Conservation (phyloP, 1,140 invertebrate species). For the Lethocerus indicus region DNA sequence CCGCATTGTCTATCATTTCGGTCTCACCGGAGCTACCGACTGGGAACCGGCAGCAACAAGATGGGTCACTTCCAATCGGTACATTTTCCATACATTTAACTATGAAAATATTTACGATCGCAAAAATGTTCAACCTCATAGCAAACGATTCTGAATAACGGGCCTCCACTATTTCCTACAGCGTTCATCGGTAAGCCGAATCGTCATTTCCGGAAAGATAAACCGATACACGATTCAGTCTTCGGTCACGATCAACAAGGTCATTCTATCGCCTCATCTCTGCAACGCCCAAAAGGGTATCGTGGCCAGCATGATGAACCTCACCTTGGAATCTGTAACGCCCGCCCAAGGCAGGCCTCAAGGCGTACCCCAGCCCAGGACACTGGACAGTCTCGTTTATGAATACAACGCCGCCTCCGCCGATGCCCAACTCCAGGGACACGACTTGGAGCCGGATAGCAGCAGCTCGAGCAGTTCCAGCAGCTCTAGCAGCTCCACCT, state of each 20-base stretch:
- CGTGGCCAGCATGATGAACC: slow-evolving; percentile 15
- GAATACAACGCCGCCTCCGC: slow-evolving; percentile 15
- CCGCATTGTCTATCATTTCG: slow-evolving; percentile 37
- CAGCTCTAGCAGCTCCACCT: not conserved
- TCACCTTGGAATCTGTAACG: slow-evolving; percentile 17
- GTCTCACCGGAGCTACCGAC: slow-evolving; percentile 30
- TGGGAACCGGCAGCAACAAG: slow-evolving; percentile 34
- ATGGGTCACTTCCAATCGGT: slow-evolving; percentile 36
- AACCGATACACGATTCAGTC: slow-evolving; percentile 18
- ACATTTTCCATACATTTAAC: slow-evolving; percentile 16
- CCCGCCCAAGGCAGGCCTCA: slow-evolving; percentile 11
- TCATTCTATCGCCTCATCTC: slow-evolving; percentile 14
- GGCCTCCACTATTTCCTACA: slow-evolving; percentile 12
- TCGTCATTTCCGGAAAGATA: slow-evolving; percentile 19
- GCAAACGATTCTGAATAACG: not conserved
- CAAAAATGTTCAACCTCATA: not conserved
- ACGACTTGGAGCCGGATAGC: not conserved
- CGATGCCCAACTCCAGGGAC: not conserved
- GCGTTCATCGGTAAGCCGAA: slow-evolving; percentile 16
- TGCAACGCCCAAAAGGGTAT: slow-evolving; percentile 16
- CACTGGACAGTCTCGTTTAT: slow-evolving; percentile 16
- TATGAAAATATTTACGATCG: slow-evolving; percentile 2
- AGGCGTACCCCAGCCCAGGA: slow-evolving; percentile 7
- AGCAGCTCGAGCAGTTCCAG: not conserved
- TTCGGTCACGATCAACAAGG: slow-evolving; percentile 19